Base-by-base conservation (phyloP, 1,140 invertebrate genomes). In the Thaumetopoea pityocampa region DNA sequence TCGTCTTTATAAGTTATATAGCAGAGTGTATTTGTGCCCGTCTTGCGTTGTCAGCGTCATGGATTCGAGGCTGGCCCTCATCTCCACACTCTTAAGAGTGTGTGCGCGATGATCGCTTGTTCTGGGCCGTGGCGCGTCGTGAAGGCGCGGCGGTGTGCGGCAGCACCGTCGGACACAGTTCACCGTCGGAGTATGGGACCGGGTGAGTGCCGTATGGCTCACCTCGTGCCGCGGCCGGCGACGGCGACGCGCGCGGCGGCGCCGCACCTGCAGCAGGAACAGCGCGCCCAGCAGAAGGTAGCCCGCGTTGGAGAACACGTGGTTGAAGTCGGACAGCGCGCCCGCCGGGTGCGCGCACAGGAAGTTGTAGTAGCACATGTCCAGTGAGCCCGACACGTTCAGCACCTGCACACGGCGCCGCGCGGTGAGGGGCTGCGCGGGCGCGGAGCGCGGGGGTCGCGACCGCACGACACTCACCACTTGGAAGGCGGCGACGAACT, bases 311-410 rank as follows among this genome's bases (percentile, higher is more conserved):
- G 94, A 96, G 67, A 92, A 94, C 12, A 96, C 89, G 77, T 96
- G 96, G 86, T 94, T 94, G 67, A 94, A 94, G 71, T 95, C 93
- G 24, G 89, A 90, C 10, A 94, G 61, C n/a, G 88, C 69, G 12
- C 89, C 89, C 8, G 92, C 80, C 1, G 93, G 94, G 87, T 95
- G 92, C 6, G 94, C 90, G 78, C 96, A 98, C 29, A 93, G 78
- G 82, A 96, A 97, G 81, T 98, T 98, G 86, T 96, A 98, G 79
- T 96, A 97, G 77, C 96, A 97, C 29, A 95, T 85, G 86, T 97
- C 95, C 71, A 96, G 90, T 76, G 96, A 91, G 10, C 95, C 95
- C 2, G 94, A 94, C 20, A 90, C 79, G 64, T 92, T 90, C 33
- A 96, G 64, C 1, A 94, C 86, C 90, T 95, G 79, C 10, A 32